A percentile compares a stretch with the other conserved stretches of the same genome.
Conservation (phyloP, 2,888 invertebrate species). For the Nomada fabriciana region DNA sequence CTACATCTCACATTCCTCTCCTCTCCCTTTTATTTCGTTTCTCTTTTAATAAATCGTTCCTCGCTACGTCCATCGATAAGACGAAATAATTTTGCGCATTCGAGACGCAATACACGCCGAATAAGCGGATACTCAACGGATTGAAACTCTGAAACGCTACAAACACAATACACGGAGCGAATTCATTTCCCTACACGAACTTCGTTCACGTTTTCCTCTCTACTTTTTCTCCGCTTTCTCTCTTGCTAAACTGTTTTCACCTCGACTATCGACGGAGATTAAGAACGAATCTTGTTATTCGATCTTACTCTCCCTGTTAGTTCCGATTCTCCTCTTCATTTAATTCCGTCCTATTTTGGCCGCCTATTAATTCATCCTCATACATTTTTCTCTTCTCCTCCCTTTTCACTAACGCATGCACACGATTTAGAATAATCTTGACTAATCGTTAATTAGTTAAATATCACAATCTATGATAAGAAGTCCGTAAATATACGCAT, state of each 20-base stretch:
- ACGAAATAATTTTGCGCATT: constrained; percentile 3
- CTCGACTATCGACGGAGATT: background rate
- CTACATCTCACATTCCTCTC: background rate
- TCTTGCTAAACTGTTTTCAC: background rate
- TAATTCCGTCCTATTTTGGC: background rate
- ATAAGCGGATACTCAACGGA: constrained; percentile 34
- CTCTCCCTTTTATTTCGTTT: background rate
- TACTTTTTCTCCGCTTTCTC: background rate
- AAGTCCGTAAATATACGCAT: constrained; percentile 61
- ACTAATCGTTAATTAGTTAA: constrained; percentile 76
- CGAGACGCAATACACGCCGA: constrained; percentile 22
- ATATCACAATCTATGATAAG: constrained; percentile 83
- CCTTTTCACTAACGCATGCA: constrained; percentile 36
- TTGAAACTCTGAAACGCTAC: constrained; percentile 24
- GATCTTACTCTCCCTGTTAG: too few species aligned
- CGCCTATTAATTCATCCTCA: constrained; percentile 3
- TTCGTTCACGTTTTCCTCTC: background rate
- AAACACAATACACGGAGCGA: constrained; percentile 36
- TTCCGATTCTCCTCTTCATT: background rate
- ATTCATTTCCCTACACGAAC: background rate
- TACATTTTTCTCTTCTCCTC: background rate
- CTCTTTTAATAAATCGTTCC: background rate
- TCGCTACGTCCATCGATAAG: constrained; percentile 7
- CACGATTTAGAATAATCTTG: constrained; percentile 66
- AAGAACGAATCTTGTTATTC: background rate